Base-by-base conservation (phyloP, 1,140 invertebrate genomes). In the Calephelis nemesis region DNA sequence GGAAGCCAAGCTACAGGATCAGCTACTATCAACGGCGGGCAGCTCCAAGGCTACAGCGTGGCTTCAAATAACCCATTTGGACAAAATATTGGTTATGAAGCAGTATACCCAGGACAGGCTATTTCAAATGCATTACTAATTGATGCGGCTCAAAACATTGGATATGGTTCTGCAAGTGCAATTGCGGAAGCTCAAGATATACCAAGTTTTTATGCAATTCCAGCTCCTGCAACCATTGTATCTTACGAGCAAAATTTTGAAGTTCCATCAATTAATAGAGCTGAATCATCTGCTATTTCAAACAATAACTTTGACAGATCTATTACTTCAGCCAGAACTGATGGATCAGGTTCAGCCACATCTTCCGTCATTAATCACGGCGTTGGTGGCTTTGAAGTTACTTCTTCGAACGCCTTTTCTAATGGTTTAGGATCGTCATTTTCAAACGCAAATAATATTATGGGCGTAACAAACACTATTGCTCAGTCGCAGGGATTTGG, bases 171-270 rank as follows among this genome's bases (percentile, higher is more conserved):
- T 0, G 78, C 83, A 12, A 82, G 84, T 42, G 84, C 88, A 10
- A 63, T 79, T 5, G 87, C 82, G 49, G 75, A 84, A 65, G 77
- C 79, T 0, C 81, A 88, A 49, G 80, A 85, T 54, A 70, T 71
- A 5, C 82, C 74, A 6, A 75, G 70, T 7, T 85, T 82, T 72
- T 87, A 87, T 67, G 68, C 78, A 4, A 69, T 87, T 48, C 85
- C 85, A 0, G 76, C 77, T 0, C 87, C 88, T 10, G 85, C 80
- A 7, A 81, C 81, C 7, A 72, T 91, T 6, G 74, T 88, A 5
- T 82, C 88, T 8, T 88, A 89, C 67, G 74, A 88, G 60, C 87
- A 91, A 65, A 86, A 82, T 71, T 88, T 85, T 47, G 83, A 78
- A 70, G 70, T 71, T 0, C 84, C 84, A 67, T 82, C 15, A 73